Conservation (phyloP, 2,888 invertebrate genomes). For the Endotricha flammealis region DNA sequence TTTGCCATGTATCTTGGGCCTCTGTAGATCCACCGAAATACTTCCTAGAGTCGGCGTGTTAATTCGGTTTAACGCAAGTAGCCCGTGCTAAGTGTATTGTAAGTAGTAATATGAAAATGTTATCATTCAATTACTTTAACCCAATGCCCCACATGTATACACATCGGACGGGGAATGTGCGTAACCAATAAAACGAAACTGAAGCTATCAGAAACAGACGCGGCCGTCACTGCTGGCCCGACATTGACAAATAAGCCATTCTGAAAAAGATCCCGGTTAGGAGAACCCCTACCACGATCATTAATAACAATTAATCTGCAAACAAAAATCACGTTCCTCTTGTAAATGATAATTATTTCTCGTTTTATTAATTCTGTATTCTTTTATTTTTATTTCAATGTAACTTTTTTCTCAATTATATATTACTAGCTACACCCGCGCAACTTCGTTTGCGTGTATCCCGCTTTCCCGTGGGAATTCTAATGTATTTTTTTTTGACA, state of each 20-base stretch:
- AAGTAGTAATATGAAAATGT: neutral
- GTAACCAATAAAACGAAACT: constrained; percentile 62
- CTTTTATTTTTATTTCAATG: no score
- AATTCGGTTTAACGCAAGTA: no score
- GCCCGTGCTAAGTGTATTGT: no score
- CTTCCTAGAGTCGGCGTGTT: no score
- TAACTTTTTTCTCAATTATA: no score
- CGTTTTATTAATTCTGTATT: no score
- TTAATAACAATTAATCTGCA: constrained; percentile 3
- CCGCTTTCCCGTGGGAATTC: no score
- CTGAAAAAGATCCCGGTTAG: constrained; percentile 60
- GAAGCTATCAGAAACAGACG: constrained; percentile 63
- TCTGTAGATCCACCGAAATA: no score
- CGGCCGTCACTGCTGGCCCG: constrained; percentile 53
- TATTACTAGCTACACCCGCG: no score
- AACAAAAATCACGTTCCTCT: constrained; percentile 1
- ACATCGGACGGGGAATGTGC: constrained; percentile 34
- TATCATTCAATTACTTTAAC: neutral
- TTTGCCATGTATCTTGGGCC: no score
- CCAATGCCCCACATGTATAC: constrained; percentile 1
- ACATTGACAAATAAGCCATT: constrained; percentile 69
- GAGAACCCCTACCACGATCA: constrained; percentile 48
- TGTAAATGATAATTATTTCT: neutral
- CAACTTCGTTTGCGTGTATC: no score
- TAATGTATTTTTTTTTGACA: no score